Percentiles rank a stretch among this genome's conserved stretches.
Evolutionary conservation across 2,113 vertebrate species (phyloP).

Genomic region (Chloebia gouldiae): DNA sequence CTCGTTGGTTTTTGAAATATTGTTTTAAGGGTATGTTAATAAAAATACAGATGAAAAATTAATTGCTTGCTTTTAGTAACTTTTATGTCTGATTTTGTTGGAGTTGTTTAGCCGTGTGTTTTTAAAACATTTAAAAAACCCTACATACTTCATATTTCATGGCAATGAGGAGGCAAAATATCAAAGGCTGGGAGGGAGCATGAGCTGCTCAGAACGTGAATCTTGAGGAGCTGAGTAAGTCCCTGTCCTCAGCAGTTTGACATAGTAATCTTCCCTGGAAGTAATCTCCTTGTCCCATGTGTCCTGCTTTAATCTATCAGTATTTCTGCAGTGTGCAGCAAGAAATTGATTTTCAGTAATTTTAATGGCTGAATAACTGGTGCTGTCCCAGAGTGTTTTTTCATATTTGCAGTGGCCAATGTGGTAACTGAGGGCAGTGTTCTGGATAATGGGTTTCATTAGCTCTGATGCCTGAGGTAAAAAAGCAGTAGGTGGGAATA

Average conservation of each 20-base stretch:
- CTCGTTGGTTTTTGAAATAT: conserved; percentile 43
- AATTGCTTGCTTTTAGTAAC: conserved; percentile 40
- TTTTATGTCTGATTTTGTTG: conserved; percentile 13
- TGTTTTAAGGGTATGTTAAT: conserved; percentile 21
- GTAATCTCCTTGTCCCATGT: conserved; percentile 47
- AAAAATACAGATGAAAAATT: conserved; percentile 41
- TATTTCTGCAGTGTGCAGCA: conserved; percentile 56
- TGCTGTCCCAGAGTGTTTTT: conserved; percentile 45
- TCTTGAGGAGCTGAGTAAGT: neutral
- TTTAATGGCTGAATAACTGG: conserved; percentile 67
- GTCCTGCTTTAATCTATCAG: conserved; percentile 59
- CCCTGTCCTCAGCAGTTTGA: neutral
- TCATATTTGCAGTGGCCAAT: conserved; percentile 53
- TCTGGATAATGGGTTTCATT: conserved; percentile 78
- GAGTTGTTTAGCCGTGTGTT: neutral
- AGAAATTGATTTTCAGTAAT: conserved; percentile 71
- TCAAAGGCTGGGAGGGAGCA: neutral
- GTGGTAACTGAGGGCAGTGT: conserved; percentile 65
- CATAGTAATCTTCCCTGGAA: conserved; percentile 42
- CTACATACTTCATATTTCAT: neutral
- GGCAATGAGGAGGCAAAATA: neutral
- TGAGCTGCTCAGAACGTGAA: neutral
- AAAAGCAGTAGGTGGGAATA: conserved; percentile 75
- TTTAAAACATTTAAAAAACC: neutral
- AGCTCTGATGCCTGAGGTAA: conserved; percentile 76